These are phyloP conservation scores for Drosophila pallidifrons DNA, from an alignment of 1,140 invertebrate species.

Conservation along the genomic window DNA sequence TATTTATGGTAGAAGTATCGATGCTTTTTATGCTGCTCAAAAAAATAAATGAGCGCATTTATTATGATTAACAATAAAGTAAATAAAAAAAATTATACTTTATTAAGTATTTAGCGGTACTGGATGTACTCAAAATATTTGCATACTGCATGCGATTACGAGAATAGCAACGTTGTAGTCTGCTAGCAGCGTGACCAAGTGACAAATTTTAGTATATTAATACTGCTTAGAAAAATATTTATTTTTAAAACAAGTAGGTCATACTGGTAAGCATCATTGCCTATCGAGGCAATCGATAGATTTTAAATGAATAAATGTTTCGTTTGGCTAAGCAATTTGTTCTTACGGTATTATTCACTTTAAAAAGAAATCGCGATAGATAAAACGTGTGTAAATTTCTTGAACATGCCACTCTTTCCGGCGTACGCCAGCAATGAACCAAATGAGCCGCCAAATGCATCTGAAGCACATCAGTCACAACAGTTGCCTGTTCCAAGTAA, in stretches of 20 bases:
- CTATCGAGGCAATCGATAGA: too few species aligned
- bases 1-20: background rate
- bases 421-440: constrained; percentile 39
- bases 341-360: background rate
- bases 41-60: too few species aligned
- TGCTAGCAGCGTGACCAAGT: background rate
- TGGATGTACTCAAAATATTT: background rate
- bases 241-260: too few species aligned
- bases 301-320: too few species aligned
- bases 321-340: background rate
- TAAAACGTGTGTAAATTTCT: background rate
- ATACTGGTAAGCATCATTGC: too few species aligned
- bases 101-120: too few species aligned
- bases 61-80: too few species aligned
- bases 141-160: background rate
- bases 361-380: background rate
- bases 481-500: background rate
- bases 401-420: constrained; percentile 66
- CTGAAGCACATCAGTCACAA: background rate
- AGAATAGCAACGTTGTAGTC: background rate
- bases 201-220: too few species aligned
- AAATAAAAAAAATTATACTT: too few species aligned
- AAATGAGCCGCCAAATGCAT: background rate
- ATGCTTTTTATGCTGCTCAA: background rate
- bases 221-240: too few species aligned